Evolutionary conservation across 2,888 invertebrate genomes (phyloP).

Genomic region (Cacoxenus indagator): DNA sequence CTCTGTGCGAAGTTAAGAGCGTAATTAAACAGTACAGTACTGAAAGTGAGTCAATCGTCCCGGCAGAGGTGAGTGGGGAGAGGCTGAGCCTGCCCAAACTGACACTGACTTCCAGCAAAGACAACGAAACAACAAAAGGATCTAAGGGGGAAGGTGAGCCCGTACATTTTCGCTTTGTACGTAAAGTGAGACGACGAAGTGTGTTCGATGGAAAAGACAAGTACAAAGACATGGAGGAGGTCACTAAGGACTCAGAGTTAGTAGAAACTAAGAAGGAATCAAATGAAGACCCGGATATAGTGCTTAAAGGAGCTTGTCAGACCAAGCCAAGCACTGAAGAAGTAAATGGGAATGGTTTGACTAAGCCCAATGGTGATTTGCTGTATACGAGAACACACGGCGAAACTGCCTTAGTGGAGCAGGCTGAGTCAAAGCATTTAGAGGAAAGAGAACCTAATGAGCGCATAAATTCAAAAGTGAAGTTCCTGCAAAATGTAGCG

Average conservation of each 20-base stretch:
- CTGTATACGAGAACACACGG: background rate
- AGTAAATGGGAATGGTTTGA: background rate
- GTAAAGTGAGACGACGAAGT: conserved; percentile 64
- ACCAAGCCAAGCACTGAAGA: background rate
- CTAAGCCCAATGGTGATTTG: background rate
- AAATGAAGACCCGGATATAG: background rate
- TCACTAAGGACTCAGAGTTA: conserved; percentile 22
- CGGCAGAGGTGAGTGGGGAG: conserved; percentile 25
- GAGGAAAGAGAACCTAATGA: background rate
- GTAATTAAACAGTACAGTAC: conserved; percentile 68
- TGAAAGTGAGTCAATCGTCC: conserved; percentile 54
- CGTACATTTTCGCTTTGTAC: conserved; percentile 66
- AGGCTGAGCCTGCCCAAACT: conserved; percentile 11
- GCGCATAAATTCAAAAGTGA: conserved; percentile 28
- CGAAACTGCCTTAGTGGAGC: background rate
- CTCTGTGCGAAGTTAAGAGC: conserved; percentile 67
- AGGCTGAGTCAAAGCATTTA: too few species aligned
- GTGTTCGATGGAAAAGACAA: conserved; percentile 61
- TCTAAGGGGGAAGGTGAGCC: conserved; percentile 41
- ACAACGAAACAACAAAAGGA: background rate
- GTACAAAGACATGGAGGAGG: conserved; percentile 28
- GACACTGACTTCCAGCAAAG: background rate
- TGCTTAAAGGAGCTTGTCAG: too few species aligned
- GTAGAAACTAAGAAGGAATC: background rate
- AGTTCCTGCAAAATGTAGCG: conserved; percentile 45